Conservation (phyloP, 2,113 vertebrate species). For the Pachypanchax playfairii region DNA sequence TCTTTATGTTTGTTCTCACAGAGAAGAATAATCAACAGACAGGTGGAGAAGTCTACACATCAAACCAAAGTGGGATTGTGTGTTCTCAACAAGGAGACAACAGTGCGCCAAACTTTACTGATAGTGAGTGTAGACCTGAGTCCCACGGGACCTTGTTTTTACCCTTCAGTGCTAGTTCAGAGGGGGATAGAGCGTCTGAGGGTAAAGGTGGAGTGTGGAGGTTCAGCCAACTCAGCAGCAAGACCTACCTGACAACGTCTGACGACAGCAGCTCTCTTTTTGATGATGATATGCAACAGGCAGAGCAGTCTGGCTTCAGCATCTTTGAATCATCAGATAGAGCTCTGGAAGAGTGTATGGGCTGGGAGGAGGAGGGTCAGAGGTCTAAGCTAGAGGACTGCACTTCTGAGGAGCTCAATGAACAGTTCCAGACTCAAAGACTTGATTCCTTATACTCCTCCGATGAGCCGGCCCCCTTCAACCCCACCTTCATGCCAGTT, state of each 20-base stretch:
- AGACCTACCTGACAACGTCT: conserved; percentile 89
- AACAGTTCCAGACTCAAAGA: conserved; percentile 88
- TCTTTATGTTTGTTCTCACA: conserved; percentile 66
- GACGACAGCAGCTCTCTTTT: conserved; percentile 94
- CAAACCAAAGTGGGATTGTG: conserved; percentile 58
- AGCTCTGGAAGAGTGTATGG: conserved; percentile 3
- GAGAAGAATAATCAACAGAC: conserved; percentile 78
- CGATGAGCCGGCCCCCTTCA: conserved; percentile 75
- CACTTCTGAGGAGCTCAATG: conserved; percentile 90
- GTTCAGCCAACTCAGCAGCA: conserved; percentile 83
- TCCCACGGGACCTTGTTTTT: conserved; percentile 77
- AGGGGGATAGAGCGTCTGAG: conserved; percentile 76
- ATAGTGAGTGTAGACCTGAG: conserved; percentile 56
- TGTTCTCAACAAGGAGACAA: conserved; percentile 68
- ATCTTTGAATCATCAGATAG: conserved; percentile 36
- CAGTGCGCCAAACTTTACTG: conserved; percentile 38
- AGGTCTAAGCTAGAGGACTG: conserved; percentile 74
- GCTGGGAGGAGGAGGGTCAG: conserved; percentile 1
- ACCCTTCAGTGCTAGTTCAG: conserved; percentile 82
- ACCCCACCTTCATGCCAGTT: conserved; percentile 64
- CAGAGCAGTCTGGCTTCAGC: conserved; percentile 69
- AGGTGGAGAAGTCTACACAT: conserved; percentile 63
- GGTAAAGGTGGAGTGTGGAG: conserved; percentile 65
- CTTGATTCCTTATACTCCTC: conserved; percentile 90
- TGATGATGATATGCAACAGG: conserved; percentile 87